Evolutionary conservation across 2,888 invertebrate genomes (phyloP).

Genomic region (Adela reaumurella): DNA sequence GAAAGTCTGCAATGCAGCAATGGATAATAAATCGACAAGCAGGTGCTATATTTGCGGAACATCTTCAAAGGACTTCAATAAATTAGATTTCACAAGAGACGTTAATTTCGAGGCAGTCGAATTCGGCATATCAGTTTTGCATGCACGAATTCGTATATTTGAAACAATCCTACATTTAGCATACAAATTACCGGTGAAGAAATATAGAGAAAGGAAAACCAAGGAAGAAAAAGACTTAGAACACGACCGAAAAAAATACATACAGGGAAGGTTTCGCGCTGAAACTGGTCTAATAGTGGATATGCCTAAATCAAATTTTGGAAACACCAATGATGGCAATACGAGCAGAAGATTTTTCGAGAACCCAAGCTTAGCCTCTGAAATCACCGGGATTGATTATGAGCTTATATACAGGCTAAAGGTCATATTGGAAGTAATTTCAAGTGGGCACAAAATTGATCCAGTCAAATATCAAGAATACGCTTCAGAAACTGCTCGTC

Average conservation of each 20-base stretch:
- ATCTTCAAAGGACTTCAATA: constrained; percentile 20
- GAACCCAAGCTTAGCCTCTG: constrained; percentile 11
- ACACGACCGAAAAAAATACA: constrained; percentile 7
- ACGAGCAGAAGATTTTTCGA: constrained; percentile 15
- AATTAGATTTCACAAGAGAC: constrained; percentile 12
- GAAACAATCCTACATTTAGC: constrained; percentile 19
- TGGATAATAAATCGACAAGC: constrained; percentile 18
- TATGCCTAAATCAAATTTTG: constrained; percentile 14
- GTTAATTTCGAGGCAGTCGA: constrained; percentile 11
- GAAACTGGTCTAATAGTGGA: constrained; percentile 15
- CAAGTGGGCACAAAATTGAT: constrained; percentile 7
- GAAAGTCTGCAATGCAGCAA: constrained; percentile 21
- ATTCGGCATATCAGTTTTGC: constrained; percentile 18
- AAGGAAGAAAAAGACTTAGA: constrained; percentile 9
- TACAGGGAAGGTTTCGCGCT: constrained; percentile 9
- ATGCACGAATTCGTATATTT: constrained; percentile 18
- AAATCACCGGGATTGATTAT: constrained; percentile 15
- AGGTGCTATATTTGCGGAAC: constrained; percentile 19
- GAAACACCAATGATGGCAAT: constrained; percentile 16
- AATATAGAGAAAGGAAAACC: constrained; percentile 16
- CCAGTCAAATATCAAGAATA: constrained; percentile 5
- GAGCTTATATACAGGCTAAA: neutral
- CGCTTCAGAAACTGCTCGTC: constrained; percentile 9
- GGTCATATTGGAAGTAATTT: constrained; percentile 4
- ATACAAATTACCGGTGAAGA: constrained; percentile 19